Evolutionary conservation across 2,888 invertebrate genomes (phyloP), one percentile per base, ranked within the genome.

Genomic region (Andrena minutula): DNA sequence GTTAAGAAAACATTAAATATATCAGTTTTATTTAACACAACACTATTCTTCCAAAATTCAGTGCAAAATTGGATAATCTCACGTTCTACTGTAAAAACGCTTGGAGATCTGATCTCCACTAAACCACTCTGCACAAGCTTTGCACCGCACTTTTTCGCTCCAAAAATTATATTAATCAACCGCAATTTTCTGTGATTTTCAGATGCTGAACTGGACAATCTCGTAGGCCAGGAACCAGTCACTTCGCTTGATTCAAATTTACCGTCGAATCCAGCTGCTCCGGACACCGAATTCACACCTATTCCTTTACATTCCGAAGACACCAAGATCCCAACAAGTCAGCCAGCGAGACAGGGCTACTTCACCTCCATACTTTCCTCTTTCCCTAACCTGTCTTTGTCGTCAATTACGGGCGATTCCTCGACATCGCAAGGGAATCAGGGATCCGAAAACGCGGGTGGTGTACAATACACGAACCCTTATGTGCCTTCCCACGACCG

Each of bases 341-440:
- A 82, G 26, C 66, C 82, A 10, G 28, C 56, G 32, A 91, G 88
- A 53, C 91, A 91, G 60, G 88, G 93, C 69, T 93, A 93, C 56
- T 91, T 93, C 71, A 91, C 93, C 2, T 92, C 93, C 6, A 92
- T 93, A 30, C 83, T 93, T 0, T 93, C 93, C 1, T 93, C 93
- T 3, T 74, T 93, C 49, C 93, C 93, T 6, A 93, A 92, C 76
- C 87, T 93, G 28, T 92, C 93, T 0, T 70, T 93, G 32, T 90
- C 93, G 10, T 86, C 92, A 41, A 91, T 87, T 64, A 92, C 90
- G 51, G 89, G 89, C 12, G 92, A 92, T 23, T 60, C 68, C 1
- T 63, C 82, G 32, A 78, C 20, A 16, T 23, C 61, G 7, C 84
- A 75, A 47, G 51, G 71, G 12, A 78, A n/a, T 41, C 85, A 86